Evolutionary conservation across 2,888 invertebrate species (phyloP), one percentile per base, ranked within the genome.

Genomic region (Lithodes maja): DNA sequence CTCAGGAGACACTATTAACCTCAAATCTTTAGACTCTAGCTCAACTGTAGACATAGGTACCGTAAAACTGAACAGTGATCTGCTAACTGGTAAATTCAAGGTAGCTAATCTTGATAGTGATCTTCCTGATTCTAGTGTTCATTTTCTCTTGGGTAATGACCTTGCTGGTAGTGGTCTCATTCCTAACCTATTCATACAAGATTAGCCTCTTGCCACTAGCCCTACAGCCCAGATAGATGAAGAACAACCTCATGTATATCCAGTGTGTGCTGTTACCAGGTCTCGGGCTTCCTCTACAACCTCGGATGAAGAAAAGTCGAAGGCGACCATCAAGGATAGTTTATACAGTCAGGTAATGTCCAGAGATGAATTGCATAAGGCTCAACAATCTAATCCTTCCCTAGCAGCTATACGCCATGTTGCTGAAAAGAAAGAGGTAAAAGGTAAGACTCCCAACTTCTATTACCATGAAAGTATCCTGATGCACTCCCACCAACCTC

Each of bases 151-250:
- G n/a, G 71, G 71, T 71, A 71, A 71, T n/a, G 71, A 71, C 17
- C 71, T 71, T 71, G 71, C 71, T 71, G 71, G 1, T 71, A 71
- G 71, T 71, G 71, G 71, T 71, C 71, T 71, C 17, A 71, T 71
- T 15, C 71, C 71, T 3, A 71, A 71, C n/a, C n/a, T 71, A 9
- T 1, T 71, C 71, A 71, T 71, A n/a, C 7, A 9, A 71, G 71
- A 71, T 3, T 0, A 71, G 15, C 71, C 71, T 71, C 71, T 71
- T n/a, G 71, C 12, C 3, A 3, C 71, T n/a, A 71, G 71, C n/a
- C 71, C 71, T 71, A 71, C 17, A 3, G 71, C 15, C 3, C 71
- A 71, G 71, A 15, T 71, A 71, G 71, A 71, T n/a, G 17, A n/a
- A n/a, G 71, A 71, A 71, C 71, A 71, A n/a, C 71, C n/a, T n/a